Evolutionary conservation across 92 coral and sea anemone genomes (phyloP).

Genomic region (Zoanthus gigantus): DNA sequence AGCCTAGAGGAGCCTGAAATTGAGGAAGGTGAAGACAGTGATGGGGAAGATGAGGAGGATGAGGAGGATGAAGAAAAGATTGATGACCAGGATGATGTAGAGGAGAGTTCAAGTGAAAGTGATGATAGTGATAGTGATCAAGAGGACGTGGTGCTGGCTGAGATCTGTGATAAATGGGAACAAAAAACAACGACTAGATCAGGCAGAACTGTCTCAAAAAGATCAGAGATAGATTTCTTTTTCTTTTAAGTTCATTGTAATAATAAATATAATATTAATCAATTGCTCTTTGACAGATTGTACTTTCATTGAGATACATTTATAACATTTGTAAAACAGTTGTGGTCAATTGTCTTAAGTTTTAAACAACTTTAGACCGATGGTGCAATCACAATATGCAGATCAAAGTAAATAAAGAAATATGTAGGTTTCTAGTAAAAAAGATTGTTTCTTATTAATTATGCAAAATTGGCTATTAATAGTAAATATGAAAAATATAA

Average conservation of each 20-base stretch:
- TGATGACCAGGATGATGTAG: constrained; percentile 30
- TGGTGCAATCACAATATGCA: constrained; percentile 32
- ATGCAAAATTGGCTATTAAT: constrained; percentile 30
- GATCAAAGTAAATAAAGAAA: constrained; percentile 22
- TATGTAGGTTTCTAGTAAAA: constrained; percentile 29
- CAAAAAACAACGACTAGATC: background rate
- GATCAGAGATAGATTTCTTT: too few species aligned
- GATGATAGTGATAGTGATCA: constrained; percentile 27
- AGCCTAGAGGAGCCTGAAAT: constrained; percentile 32
- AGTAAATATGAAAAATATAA: constrained; percentile 19
- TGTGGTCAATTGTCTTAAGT: constrained; percentile 32
- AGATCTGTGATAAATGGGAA: constrained; percentile 21
- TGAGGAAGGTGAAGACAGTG: constrained; percentile 32
- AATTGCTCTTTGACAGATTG: constrained; percentile 27
- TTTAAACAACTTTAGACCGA: constrained; percentile 31
- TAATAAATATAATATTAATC: constrained; percentile 14
- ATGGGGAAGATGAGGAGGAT: constrained; percentile 22
- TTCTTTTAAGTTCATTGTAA: constrained; percentile 7
- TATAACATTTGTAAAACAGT: constrained; percentile 20
- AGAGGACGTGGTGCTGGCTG: constrained; percentile 22
- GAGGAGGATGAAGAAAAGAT: constrained; percentile 26
- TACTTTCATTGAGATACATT: constrained; percentile 28
- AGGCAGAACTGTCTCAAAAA: too few species aligned
- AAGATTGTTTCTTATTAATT: constrained; percentile 29
- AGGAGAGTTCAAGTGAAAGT: constrained; percentile 14